These are phyloP conservation scores for Gallirallus australis DNA, from an alignment of 2,797 vertebrate genomes.

Conservation along the genomic window DNA sequence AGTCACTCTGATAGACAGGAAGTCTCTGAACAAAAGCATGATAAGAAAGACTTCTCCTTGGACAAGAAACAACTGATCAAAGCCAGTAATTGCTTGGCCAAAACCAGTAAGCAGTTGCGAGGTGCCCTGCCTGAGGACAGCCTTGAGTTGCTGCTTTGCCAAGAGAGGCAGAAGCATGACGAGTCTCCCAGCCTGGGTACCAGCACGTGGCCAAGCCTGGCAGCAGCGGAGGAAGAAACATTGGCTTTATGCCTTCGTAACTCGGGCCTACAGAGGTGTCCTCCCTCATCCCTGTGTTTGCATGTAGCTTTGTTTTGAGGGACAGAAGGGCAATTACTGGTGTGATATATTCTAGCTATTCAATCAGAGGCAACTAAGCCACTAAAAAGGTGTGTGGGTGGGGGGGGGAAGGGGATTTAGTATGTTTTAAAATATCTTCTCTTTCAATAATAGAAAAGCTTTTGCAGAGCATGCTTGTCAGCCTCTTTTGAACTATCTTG, in stretches of 20 bases:
- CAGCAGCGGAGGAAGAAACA: neutral
- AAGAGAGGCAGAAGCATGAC: neutral
- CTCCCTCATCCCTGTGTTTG: neutral
- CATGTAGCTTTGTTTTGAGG: neutral
- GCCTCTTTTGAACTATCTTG: neutral
- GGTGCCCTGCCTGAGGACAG: neutral
- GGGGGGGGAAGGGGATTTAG: rapidly evolving
- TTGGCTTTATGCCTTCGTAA: neutral
- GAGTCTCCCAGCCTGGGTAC: neutral
- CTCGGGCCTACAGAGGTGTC: neutral
- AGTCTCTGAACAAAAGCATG: neutral
- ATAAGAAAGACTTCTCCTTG: neutral
- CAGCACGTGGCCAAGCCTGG: rapidly evolving
- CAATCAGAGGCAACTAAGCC: neutral
- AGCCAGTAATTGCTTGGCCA: neutral
- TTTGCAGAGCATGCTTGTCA: neutral
- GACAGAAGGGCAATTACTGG: neutral
- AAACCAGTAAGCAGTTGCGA: neutral
- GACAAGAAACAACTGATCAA: neutral
- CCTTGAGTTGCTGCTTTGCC: neutral
- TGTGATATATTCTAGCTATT: neutral
- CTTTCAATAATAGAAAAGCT: neutral
- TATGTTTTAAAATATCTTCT: neutral
- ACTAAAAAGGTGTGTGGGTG: neutral
- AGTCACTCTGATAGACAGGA: neutral